Evolutionary conservation across 2,113 vertebrate species (phyloP), one percentile per base, ranked within the genome.

Genomic region (Apeltes quadracus): DNA sequence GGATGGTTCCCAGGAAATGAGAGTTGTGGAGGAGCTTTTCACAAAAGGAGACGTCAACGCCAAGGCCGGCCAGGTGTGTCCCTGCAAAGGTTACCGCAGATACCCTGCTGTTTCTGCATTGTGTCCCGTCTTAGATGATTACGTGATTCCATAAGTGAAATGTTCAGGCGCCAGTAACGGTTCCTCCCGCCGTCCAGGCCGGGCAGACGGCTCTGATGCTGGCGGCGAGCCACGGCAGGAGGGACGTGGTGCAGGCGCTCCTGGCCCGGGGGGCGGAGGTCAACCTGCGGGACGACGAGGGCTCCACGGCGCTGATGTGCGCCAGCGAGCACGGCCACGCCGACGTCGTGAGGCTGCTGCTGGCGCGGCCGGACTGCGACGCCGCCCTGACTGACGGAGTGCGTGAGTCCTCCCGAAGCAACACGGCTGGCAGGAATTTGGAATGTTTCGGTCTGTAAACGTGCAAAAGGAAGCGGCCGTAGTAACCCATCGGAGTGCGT

Each of bases 181-280:
- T 10, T n/a, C 20, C 15, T 59, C 44, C n/a, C 69, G 12, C 22
- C 39, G 1, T 18, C 43, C 87, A 98, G 97, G 97, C 97, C 9
- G 97, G 97, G 48, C 97, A 98, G 92, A 99, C 97, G 0, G 97
- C 96, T 12, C 93, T 98, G 87, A 99, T 99, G 97, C 92, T 99
- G 16, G 96, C 97, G 0, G 97, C 98, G 85, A 99, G 97, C 76
- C 97, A 98, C 0, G 96, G 97, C 6, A 89, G 96, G 61, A 94
- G 95, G 87, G 96, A 96, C 90, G 98, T 98, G 96, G 97, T 98
- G 36, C 95, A 92, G 89, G 94, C 95, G 15, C 94, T 98, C 15
- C 87, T 99, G 90, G 94, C 90, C 32, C 96, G 94, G 50, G 96
- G 96, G 36, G 96, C 96, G 0, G 94, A 96, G 1, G 96, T 98